Percentiles rank a stretch among this genome's conserved stretches.
These are phyloP conservation scores for Lasioglossum figueresi DNA, from an alignment of 2,888 invertebrate genomes.

Conservation along the genomic window DNA sequence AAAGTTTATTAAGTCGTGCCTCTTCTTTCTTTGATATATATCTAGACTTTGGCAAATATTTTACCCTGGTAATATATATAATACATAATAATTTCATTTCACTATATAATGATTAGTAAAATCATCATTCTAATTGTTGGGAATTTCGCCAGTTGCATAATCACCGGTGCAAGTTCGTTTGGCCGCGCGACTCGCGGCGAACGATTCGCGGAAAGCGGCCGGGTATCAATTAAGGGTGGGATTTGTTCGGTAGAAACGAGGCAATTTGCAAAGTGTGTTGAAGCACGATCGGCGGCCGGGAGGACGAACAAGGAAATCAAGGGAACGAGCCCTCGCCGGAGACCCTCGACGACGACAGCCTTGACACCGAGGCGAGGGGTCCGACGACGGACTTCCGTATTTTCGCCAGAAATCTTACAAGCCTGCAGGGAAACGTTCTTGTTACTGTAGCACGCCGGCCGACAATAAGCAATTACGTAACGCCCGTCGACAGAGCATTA, in stretches of 20 bases:
- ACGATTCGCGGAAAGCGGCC: slow-evolving; percentile 34
- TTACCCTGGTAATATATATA: too few species aligned
- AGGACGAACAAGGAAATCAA: slow-evolving; percentile 37
- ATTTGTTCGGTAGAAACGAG: slow-evolving; percentile 68
- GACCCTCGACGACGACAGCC: slow-evolving; percentile 53
- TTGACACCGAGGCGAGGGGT: slow-evolving; percentile 14
- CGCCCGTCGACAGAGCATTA: slow-evolving; percentile 51
- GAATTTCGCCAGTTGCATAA: too few species aligned
- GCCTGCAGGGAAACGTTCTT: slow-evolving; percentile 52
- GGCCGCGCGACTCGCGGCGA: not conserved
- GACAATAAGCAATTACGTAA: slow-evolving; percentile 69
- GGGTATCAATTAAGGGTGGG: slow-evolving; percentile 68
- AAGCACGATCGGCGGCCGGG: slow-evolving; percentile 54
- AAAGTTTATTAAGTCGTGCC: too few species aligned
- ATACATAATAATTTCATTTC: too few species aligned
- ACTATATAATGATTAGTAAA: too few species aligned
- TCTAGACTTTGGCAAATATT: too few species aligned
- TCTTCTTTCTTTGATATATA: too few species aligned
- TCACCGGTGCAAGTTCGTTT: not conserved
- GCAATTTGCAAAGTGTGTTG: slow-evolving; percentile 69
- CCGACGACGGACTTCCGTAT: slow-evolving; percentile 58
- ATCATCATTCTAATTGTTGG: too few species aligned
- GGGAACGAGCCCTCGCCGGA: slow-evolving; percentile 36
- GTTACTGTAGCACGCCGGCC: slow-evolving; percentile 40
- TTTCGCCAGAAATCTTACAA: slow-evolving; percentile 67